Percentiles rank a stretch among this genome's conserved stretches.
These are phyloP conservation scores for Stratiomys singularior DNA, from an alignment of 2,888 invertebrate species.

Conservation along the genomic window DNA sequence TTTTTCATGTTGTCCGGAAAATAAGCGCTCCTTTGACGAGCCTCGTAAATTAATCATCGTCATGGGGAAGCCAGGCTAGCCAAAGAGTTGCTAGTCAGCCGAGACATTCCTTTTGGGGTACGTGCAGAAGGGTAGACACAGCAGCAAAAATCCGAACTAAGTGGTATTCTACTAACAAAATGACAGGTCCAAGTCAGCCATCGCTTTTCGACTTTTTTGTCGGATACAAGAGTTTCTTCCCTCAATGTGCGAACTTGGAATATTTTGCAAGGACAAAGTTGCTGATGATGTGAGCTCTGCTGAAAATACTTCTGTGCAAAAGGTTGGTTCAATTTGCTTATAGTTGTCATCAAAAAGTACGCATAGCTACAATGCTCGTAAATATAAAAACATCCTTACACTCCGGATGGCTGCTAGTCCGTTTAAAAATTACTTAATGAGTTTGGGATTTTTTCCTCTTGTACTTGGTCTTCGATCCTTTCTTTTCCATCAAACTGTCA, in stretches of 20 bases:
- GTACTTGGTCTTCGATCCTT: not conserved
- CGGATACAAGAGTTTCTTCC: not conserved
- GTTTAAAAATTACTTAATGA: slow-evolving; percentile 56
- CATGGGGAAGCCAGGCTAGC: slow-evolving; percentile 14
- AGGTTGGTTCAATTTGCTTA: not conserved
- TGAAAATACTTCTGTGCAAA: not conserved
- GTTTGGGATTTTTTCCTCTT: slow-evolving; percentile 53
- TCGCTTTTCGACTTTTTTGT: not conserved
- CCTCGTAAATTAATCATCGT: slow-evolving; percentile 47
- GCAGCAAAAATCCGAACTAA: not conserved
- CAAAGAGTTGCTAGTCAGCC: not conserved
- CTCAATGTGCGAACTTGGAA: slow-evolving; percentile 11
- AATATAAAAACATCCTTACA: not conserved
- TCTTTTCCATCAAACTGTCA: slow-evolving; percentile 41
- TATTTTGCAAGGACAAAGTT: slow-evolving; percentile 4
- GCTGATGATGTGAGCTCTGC: not conserved
- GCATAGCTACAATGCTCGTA: not conserved
- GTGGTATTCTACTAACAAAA: not conserved
- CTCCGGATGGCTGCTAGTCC: slow-evolving; percentile 45
- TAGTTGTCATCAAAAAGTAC: not conserved
- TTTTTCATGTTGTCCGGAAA: slow-evolving; percentile 42
- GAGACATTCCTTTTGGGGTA: not conserved
- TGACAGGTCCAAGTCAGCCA: slow-evolving; percentile 2
- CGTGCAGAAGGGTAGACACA: not conserved
- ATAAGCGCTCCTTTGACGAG: slow-evolving; percentile 42